A percentile compares a stretch with the other conserved stretches of the same genome.
Conservation (phyloP, 2,888 invertebrate species). For the Terebella lapidaria region DNA sequence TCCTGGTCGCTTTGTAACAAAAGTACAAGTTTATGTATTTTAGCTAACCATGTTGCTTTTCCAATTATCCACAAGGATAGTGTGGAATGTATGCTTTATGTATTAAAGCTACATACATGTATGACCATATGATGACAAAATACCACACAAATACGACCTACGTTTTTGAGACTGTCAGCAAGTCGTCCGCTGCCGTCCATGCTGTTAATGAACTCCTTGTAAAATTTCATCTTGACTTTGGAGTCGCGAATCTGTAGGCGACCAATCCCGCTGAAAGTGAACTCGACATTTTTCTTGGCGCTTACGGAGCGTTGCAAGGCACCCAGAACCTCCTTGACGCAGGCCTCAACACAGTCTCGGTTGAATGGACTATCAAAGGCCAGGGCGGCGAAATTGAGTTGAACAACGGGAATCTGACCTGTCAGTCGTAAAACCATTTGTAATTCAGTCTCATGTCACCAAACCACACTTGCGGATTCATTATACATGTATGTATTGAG, state of each 20-base stretch:
- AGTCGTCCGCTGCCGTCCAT: slow-evolving; percentile 50
- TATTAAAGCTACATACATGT: too few species aligned
- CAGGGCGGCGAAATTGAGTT: slow-evolving; percentile 49
- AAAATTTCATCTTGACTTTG: slow-evolving; percentile 53
- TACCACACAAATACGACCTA: slow-evolving; percentile 32
- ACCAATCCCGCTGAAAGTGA: slow-evolving; percentile 48
- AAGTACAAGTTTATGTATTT: too few species aligned
- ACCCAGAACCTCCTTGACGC: slow-evolving; percentile 48
- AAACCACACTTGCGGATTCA: too few species aligned
- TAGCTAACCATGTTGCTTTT: too few species aligned
- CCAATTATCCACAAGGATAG: too few species aligned
- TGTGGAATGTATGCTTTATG: too few species aligned
- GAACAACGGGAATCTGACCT: slow-evolving; percentile 51
- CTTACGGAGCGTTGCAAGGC: slow-evolving; percentile 40
- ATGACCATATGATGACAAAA: too few species aligned
- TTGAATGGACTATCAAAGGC: slow-evolving; percentile 49
- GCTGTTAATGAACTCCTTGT: slow-evolving; percentile 50
- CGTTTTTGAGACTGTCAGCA: slow-evolving; percentile 49
- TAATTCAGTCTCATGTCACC: too few species aligned
- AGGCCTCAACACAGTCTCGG: slow-evolving; percentile 49
- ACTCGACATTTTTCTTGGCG: slow-evolving; percentile 45
- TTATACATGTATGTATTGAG: too few species aligned
- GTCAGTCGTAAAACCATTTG: slow-evolving; percentile 14
- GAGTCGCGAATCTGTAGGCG: slow-evolving; percentile 46
- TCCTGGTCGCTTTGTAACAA: slow-evolving; percentile 41